Conservation (phyloP, 2,113 vertebrate genomes). For the Gambusia affinis region DNA sequence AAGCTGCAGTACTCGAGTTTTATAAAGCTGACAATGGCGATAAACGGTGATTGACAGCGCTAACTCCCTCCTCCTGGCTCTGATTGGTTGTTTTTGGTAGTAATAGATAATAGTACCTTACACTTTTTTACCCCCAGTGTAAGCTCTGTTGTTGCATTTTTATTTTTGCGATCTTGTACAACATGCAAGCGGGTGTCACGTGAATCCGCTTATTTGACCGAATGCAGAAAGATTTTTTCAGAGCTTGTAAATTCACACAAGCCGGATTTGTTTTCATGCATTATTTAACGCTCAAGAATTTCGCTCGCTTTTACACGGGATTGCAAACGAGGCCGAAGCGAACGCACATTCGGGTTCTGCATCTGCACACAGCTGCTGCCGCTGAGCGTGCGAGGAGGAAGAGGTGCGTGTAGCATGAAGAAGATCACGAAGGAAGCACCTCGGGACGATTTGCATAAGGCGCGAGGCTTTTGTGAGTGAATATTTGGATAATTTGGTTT, state of each 20-base stretch:
- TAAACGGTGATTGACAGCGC: too few relatives aligned
- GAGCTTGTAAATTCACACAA: constrained; percentile 22
- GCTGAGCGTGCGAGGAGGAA: constrained; percentile 1
- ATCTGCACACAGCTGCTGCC: constrained; percentile 5
- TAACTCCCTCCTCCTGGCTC: too few relatives aligned
- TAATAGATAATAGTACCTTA: too few relatives aligned
- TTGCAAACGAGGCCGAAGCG: constrained; percentile 3
- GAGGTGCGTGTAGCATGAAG: constrained; percentile 26
- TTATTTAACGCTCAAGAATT: constrained; percentile 6
- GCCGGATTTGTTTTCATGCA: constrained; percentile 1
- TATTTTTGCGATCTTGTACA: not conserved
- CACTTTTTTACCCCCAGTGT: too few relatives aligned
- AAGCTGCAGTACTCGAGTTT: too few relatives aligned
- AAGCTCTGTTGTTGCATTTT: not conserved
- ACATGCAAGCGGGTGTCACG: not conserved
- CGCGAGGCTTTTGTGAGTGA: constrained; percentile 14
- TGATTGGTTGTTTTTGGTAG: too few relatives aligned
- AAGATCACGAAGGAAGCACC: constrained; percentile 26
- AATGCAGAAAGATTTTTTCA: constrained; percentile 10
- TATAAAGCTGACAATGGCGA: too few relatives aligned
- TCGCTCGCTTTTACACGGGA: not conserved
- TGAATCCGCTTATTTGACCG: not conserved
- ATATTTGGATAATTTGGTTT: constrained; percentile 42
- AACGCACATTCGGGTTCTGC: not conserved
- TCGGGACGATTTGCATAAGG: constrained; percentile 32